Base-by-base conservation (phyloP, 2,113 vertebrate genomes). In the Tupaia tana region DNA sequence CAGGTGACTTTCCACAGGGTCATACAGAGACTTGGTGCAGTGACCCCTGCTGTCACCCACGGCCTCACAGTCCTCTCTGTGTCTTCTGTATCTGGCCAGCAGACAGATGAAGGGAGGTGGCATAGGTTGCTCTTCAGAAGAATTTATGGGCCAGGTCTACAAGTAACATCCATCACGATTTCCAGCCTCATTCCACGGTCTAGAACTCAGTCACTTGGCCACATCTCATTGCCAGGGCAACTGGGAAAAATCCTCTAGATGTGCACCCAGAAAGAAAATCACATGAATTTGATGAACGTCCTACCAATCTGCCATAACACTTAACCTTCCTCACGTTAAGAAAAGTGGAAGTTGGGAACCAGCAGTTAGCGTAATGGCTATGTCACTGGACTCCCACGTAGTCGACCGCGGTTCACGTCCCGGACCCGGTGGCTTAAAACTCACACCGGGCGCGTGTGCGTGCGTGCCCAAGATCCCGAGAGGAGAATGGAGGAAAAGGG, bases 321-420 rank as follows among this genome's bases (percentile, higher is more conserved):
- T 90, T 92, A 90, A 52, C 54, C 43, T 75, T 79, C 24, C 61
- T 87, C 59, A 86, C 79, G 64, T 59, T 79, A 86, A 61, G 69
- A n/a, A 22, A 95, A 85, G 86, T 79, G 18, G 63, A 90, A 89
- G 59, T 69, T 93, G n/a, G n/a, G n/a, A n/a, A n/a, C n/a, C n/a
- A n/a, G n/a, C n/a, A n/a, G n/a, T n/a, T n/a, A n/a, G n/a, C n/a
- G n/a, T n/a, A n/a, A n/a, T n/a, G n/a, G n/a, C n/a, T n/a, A n/a
- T n/a, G n/a, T n/a, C n/a, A n/a, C n/a, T n/a, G n/a, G n/a, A n/a
- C n/a, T n/a, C n/a, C n/a, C n/a, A n/a, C n/a, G n/a, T n/a, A n/a
- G n/a, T n/a, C n/a, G n/a, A n/a, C n/a, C n/a, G n/a, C n/a, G n/a
- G n/a, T n/a, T n/a, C n/a, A n/a, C n/a, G n/a, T n/a, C n/a, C n/a